These are phyloP conservation scores for Brachynemurus nebulosus DNA, from an alignment of 2,888 invertebrate species.

Conservation along the genomic window DNA sequence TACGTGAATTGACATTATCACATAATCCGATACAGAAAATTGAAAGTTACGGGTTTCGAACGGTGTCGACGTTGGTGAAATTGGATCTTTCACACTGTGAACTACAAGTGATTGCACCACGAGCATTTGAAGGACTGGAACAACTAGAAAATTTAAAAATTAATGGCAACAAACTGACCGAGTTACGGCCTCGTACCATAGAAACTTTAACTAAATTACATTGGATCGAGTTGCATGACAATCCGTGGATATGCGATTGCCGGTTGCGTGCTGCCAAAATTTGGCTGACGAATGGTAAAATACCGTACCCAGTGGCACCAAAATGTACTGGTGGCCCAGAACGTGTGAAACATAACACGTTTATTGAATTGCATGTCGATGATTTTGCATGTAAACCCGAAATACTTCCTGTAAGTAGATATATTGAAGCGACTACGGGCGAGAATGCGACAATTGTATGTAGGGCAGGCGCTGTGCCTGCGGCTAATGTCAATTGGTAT, in stretches of 20 bases:
- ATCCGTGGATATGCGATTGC: conserved; percentile 84
- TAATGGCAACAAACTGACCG: conserved; percentile 65
- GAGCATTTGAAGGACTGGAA: conserved; percentile 63
- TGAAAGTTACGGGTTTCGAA: conserved; percentile 57
- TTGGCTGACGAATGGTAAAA: conserved; percentile 66
- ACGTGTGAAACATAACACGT: conserved; percentile 53
- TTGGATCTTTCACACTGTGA: conserved; percentile 74
- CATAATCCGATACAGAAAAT: conserved; percentile 73
- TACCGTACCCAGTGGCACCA: conserved; percentile 64
- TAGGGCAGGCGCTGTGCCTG: conserved; percentile 65
- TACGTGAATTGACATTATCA: conserved; percentile 66
- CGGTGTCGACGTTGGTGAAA: conserved; percentile 63
- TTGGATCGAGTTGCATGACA: conserved; percentile 71
- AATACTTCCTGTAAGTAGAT: conserved; percentile 57
- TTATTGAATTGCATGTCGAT: conserved; percentile 61
- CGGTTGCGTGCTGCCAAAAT: conserved; percentile 64
- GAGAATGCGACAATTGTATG: conserved; percentile 78
- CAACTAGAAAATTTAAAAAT: conserved; percentile 65
- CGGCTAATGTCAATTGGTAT: conserved; percentile 73
- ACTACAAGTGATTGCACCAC: conserved; percentile 60
- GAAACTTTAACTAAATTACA: conserved; percentile 59
- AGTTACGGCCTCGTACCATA: conserved; percentile 56
- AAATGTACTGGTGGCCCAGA: conserved; percentile 59
- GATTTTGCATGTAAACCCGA: conserved; percentile 81
- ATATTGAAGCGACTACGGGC: conserved; percentile 65